Evolutionary conservation across 2,888 invertebrate species (phyloP), one percentile per base, ranked within the genome.

Genomic region (Drosophila atripex): DNA sequence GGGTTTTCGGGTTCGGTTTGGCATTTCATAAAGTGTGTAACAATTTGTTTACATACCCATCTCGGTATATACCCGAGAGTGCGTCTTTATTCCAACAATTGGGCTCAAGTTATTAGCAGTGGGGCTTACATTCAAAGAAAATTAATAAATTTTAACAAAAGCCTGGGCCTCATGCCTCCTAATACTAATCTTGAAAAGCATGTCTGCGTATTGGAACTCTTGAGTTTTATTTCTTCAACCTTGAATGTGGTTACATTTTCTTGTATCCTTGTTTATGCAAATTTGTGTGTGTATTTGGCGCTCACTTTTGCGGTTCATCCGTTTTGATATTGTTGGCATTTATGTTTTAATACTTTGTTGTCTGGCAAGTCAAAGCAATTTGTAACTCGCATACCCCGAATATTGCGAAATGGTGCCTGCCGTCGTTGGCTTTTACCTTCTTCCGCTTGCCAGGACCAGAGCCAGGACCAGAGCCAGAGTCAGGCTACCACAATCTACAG

Each of bases 1-100:
- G 14, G 32, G 32, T 46, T 32, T 38, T 59, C 25, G 45, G 53
- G 9, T 56, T 71, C 45, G 50, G 65, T 71, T 50, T 61, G 65
- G 78, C 85, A 84, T 65, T 82, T 82, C 79, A 85, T 80, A 80
- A 80, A 80, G 66, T 79, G 80, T 71, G 75, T 77, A 70, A 84
- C 80, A 86, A 86, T 86, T 75, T 77, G 77, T 83, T 74, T 49
- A 46, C 63, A 83, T 86, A 83, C 49, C 50, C 39, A 47, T 78
- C 61, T 73, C 69, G 60, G 54, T 65, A 45, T 56, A 39, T 45
- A 56, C 68, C 25, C 39, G 30, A 49, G 47, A 32, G 30, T 52
- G 47, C 21, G 30, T 30, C 47, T 25, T 46, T 38, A 38, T 35
- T 38, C 18, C 3, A 21, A 30, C 60, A 39, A 41, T 39, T 30